Evolutionary conservation across 2,113 vertebrate species (phyloP).

Genomic region (Stegostoma tigrinum): DNA sequence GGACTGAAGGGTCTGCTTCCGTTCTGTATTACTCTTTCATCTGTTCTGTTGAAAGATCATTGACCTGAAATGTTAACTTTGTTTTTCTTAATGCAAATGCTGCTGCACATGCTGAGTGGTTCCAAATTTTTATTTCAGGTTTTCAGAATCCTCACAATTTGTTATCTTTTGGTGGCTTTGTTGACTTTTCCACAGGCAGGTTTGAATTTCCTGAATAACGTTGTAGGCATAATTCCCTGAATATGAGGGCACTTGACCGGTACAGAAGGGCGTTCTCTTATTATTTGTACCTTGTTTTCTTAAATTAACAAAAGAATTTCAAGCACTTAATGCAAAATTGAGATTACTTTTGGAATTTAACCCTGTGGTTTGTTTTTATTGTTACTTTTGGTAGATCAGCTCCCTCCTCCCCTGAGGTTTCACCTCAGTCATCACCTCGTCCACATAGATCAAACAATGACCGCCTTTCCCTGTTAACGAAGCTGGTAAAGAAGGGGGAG

Average conservation of each 20-base stretch:
- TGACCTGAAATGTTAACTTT: background rate
- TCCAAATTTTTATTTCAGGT: background rate
- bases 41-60: background rate
- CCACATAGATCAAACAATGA: conserved; percentile 90
- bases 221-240: background rate
- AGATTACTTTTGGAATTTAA: background rate
- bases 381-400: conserved; percentile 67
- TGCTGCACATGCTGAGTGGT: background rate
- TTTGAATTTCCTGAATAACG: background rate
- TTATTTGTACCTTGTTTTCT: background rate
- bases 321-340: background rate
- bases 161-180: background rate
- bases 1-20: too few relatives aligned
- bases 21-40: background rate
- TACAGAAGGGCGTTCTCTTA: background rate
- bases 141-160: background rate
- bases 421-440: conserved; percentile 91
- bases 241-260: background rate
- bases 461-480: conserved; percentile 88
- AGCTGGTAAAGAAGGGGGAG: conserved; percentile 91
- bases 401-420: conserved; percentile 93
- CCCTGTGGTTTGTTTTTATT: background rate
- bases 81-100: background rate
- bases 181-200: background rate
- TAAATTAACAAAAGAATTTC: background rate